phyloP scores from a whole-genome alignment of 2,797 vertebrate genomes.

The Cryptoblepharus egeriae region DNA sequence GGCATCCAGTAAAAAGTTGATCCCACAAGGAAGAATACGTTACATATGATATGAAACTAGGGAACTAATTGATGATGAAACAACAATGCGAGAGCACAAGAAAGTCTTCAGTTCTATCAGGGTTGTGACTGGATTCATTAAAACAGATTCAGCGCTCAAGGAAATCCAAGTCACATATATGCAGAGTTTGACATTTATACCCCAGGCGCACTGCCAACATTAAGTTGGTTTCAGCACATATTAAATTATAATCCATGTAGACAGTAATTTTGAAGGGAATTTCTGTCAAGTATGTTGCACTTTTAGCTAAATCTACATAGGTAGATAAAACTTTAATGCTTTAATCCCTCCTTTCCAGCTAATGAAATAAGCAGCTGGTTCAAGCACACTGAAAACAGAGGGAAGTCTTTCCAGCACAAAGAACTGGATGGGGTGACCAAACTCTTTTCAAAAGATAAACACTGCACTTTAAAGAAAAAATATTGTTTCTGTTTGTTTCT shows the following conservation, averaged over 20 bases:
- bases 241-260: slow-evolving; percentile 68
- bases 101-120: slow-evolving; percentile 39
- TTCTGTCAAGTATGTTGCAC: slow-evolving; percentile 52
- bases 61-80: slow-evolving; percentile 15
- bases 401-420: not conserved
- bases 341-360: slow-evolving; percentile 60
- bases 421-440: not conserved
- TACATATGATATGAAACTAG: slow-evolving; percentile 27
- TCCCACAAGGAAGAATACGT: slow-evolving; percentile 29
- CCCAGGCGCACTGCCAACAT: slow-evolving; percentile 40
- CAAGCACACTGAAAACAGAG: slow-evolving; percentile 47
- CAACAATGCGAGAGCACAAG: slow-evolving; percentile 5
- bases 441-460: slow-evolving; percentile 18
- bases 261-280: slow-evolving; percentile 60
- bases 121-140: slow-evolving; percentile 43
- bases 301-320: slow-evolving; percentile 57
- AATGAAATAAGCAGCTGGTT: slow-evolving; percentile 55
- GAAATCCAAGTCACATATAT: slow-evolving; percentile 59
- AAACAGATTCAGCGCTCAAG: slow-evolving; percentile 42
- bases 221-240: slow-evolving; percentile 58
- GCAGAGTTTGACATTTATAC: slow-evolving; percentile 61
- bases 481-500: not conserved
- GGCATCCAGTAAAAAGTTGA: slow-evolving; percentile 26
- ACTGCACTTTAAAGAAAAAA: too few species aligned
- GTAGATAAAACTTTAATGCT: slow-evolving; percentile 64